Evolutionary conservation across 1,140 invertebrate genomes (phyloP).

Genomic region (Pseudomyrmex pallidus): DNA sequence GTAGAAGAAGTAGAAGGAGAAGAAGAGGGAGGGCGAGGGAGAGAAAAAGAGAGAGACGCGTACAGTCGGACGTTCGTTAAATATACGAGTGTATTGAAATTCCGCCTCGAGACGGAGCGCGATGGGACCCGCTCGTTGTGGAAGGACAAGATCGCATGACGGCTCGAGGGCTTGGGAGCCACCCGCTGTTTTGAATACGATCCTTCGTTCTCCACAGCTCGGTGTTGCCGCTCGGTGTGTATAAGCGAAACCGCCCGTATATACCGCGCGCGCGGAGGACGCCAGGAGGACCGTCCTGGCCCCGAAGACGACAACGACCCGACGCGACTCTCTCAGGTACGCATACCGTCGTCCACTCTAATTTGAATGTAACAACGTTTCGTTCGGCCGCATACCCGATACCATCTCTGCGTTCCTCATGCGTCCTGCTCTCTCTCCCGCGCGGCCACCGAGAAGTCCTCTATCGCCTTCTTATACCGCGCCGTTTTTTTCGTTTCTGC

Average conservation of each 20-base stretch:
- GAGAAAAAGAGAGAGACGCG: background rate
- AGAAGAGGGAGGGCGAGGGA: constrained; percentile 34
- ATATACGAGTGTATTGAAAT: constrained; percentile 83
- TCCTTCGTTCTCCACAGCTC: constrained; percentile 64
- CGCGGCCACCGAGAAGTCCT: constrained; percentile 22
- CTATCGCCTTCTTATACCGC: constrained; percentile 11
- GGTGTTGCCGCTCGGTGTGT: constrained; percentile 65
- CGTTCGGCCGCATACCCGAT: constrained; percentile 83
- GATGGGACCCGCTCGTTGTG: constrained; percentile 79
- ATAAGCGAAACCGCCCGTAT: constrained; percentile 65
- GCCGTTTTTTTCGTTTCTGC: constrained; percentile 10
- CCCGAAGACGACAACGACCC: constrained; percentile 77
- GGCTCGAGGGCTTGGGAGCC: constrained; percentile 77
- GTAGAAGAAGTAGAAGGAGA: constrained; percentile 36
- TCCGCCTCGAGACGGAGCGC: constrained; percentile 76
- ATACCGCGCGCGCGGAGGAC: constrained; percentile 51
- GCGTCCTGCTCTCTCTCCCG: background rate
- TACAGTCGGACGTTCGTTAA: constrained; percentile 76
- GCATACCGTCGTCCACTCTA: constrained; percentile 84
- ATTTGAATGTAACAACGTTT: constrained; percentile 86
- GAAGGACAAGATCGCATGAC: constrained; percentile 81
- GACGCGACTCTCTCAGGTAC: constrained; percentile 79
- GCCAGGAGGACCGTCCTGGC: constrained; percentile 56
- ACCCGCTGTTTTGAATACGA: constrained; percentile 83
- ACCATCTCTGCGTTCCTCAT: constrained; percentile 78